Evolutionary conservation across 2,113 vertebrate species (phyloP).

Genomic region (Cyanistes caeruleus): DNA sequence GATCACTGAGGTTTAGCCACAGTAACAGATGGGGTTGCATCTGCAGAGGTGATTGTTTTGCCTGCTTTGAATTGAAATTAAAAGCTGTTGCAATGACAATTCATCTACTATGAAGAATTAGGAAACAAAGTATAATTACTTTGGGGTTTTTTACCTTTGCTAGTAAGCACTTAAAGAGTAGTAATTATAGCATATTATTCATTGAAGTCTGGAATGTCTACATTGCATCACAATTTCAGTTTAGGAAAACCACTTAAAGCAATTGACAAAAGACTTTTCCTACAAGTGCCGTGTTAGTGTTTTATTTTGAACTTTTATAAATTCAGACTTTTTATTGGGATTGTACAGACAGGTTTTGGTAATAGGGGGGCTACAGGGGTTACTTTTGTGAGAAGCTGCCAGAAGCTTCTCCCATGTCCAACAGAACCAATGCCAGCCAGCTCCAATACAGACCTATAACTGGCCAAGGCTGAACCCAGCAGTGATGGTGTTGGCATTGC

Average conservation of each 20-base stretch:
- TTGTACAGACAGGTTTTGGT: not conserved
- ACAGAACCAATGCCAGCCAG: not conserved
- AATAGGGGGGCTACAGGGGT: rapidly evolving
- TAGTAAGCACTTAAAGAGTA: not conserved
- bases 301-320: not conserved
- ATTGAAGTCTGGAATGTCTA: not conserved
- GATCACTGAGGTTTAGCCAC: not conserved
- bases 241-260: not conserved
- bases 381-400: not conserved
- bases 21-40: not conserved
- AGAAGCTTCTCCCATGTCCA: not conserved
- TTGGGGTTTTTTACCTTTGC: not conserved
- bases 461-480: not conserved
- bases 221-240: not conserved
- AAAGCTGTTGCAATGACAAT: not conserved
- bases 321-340: not conserved
- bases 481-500: not conserved
- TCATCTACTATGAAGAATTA: not conserved
- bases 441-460: rapidly evolving
- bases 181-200: not conserved
- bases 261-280: not conserved
- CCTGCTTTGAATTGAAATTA: not conserved
- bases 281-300: not conserved
- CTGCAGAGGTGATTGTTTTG: not conserved
- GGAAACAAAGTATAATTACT: not conserved